Conservation (phyloP, 2,888 invertebrate species). For the Lepidocyrtoides sp. region DNA sequence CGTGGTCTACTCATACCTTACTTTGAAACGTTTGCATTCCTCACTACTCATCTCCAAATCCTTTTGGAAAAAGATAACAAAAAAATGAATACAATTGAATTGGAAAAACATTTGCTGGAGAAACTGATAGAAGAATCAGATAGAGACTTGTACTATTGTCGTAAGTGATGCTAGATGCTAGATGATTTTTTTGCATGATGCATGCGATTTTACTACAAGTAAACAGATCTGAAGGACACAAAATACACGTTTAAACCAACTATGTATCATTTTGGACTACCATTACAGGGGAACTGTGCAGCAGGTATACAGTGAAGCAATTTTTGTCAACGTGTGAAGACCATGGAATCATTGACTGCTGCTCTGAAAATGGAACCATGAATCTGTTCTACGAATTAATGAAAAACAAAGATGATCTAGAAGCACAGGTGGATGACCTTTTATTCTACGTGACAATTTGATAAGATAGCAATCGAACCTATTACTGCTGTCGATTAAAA, state of each 20-base stretch:
- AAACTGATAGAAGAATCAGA: slow-evolving; percentile 25
- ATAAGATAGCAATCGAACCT: not conserved
- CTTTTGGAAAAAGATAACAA: slow-evolving; percentile 21
- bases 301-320: slow-evolving; percentile 49
- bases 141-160: slow-evolving; percentile 21
- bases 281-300: slow-evolving; percentile 68
- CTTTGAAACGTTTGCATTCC: slow-evolving; percentile 65
- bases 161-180: too few species aligned
- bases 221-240: too few species aligned
- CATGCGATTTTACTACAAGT: too few species aligned
- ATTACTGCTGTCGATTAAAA: too few species aligned
- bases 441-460: slow-evolving; percentile 55
- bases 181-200: too few species aligned
- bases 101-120: slow-evolving; percentile 29
- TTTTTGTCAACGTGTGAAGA: slow-evolving; percentile 69
- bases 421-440: slow-evolving; percentile 12
- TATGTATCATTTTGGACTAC: not conserved
- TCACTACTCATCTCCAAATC: slow-evolving; percentile 9
- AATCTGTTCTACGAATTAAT: not conserved
- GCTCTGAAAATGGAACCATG: not conserved
- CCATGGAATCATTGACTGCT: slow-evolving; percentile 27
- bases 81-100: slow-evolving; percentile 30
- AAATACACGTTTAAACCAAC: not conserved
- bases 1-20: slow-evolving; percentile 58
- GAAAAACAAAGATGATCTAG: slow-evolving; percentile 1